A percentile compares a stretch with the other conserved stretches of the same genome.
Conservation (phyloP, 2,113 vertebrate species). For the Burhinus oedicnemus region DNA sequence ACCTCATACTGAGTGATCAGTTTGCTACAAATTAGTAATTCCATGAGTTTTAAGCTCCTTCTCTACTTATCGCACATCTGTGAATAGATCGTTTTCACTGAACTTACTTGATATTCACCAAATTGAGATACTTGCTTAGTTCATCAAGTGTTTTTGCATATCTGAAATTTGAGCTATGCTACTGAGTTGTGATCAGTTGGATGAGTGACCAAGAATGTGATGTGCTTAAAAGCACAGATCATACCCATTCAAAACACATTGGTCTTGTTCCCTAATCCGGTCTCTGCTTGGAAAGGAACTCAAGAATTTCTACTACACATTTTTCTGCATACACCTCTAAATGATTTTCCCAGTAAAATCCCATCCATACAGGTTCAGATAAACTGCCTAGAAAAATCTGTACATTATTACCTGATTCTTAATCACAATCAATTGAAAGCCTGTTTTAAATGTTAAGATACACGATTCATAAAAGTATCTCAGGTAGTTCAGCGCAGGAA, state of each 20-base stretch:
- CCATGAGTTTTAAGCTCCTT: not conserved
- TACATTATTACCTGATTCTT: not conserved
- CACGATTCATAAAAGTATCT: not conserved
- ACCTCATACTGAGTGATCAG: not conserved
- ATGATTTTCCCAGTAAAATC: not conserved
- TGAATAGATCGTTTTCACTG: not conserved
- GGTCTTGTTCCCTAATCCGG: not conserved
- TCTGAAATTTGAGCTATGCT: not conserved
- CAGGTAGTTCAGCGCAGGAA: not conserved
- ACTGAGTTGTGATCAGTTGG: not conserved
- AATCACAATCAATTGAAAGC: not conserved
- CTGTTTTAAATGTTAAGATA: not conserved
- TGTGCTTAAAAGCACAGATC: not conserved
- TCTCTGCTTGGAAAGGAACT: not conserved
- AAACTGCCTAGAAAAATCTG: not conserved
- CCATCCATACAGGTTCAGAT: not conserved
- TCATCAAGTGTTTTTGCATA: not conserved
- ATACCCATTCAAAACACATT: not conserved
- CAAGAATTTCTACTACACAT: not conserved
- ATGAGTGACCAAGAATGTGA: not conserved
- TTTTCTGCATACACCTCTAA: not conserved
- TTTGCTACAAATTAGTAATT: not conserved
- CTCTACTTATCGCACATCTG: not conserved
- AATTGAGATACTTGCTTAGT: not conserved
- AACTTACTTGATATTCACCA: not conserved